A percentile compares a stretch with the other conserved stretches of the same genome.
Conservation (phyloP, 2,888 invertebrate species). For the Artemia sinica region DNA sequence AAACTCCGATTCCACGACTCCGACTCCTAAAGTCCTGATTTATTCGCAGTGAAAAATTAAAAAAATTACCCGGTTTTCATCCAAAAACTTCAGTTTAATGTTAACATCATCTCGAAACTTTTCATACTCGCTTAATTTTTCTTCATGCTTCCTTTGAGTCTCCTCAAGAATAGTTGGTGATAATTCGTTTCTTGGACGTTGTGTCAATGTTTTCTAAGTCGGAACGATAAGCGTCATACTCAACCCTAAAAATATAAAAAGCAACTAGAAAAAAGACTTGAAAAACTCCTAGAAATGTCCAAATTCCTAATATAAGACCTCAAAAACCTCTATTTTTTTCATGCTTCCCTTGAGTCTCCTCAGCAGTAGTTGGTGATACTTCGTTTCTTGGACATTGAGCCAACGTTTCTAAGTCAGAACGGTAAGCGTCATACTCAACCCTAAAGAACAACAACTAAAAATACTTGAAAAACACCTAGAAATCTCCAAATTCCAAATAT, state of each 20-base stretch:
- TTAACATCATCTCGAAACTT: slow-evolving; percentile 79
- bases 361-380: slow-evolving; percentile 4
- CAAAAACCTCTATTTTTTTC: too few species aligned
- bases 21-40: too few species aligned
- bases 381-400: slow-evolving; percentile 41
- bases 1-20: too few species aligned
- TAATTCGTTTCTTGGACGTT: slow-evolving; percentile 36
- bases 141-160: slow-evolving; percentile 59
- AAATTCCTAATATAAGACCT: too few species aligned
- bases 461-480: too few species aligned
- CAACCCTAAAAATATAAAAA: slow-evolving; percentile 42
- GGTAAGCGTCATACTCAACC: slow-evolving; percentile 93
- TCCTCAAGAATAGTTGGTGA: slow-evolving; percentile 42
- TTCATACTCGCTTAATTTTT: slow-evolving; percentile 77
- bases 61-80: slow-evolving; percentile 73
- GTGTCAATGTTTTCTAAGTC: slow-evolving; percentile 70
- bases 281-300: too few species aligned
- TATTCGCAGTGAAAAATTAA: slow-evolving; percentile 15
- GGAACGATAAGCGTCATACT: slow-evolving; percentile 92
- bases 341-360: too few species aligned
- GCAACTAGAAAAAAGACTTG: too few species aligned
- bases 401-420: slow-evolving; percentile 73
- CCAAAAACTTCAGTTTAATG: slow-evolving; percentile 85
- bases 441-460: slow-evolving; percentile 30
- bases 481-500: too few species aligned